Evolutionary conservation across 2,888 invertebrate species (phyloP), one percentile per base, ranked within the genome.

Genomic region (Rhodophaea formosa): DNA sequence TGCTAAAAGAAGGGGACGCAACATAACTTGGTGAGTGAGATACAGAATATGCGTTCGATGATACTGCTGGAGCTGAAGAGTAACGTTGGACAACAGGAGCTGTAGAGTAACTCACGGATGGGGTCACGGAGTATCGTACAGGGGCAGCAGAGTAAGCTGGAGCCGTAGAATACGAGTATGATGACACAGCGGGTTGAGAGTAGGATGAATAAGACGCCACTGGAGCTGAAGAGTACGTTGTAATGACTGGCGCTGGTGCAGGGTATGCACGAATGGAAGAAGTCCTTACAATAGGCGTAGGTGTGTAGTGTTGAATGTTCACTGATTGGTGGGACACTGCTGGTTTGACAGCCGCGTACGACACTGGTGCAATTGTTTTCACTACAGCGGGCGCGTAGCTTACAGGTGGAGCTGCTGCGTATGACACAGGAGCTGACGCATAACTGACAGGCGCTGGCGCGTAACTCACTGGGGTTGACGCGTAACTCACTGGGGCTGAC

Each of bases 311-410:
- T 15, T 53, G 35, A 3, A 55, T 32, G 45, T 55, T 55, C 30
- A 55, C 30, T 16, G 54, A 45, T 44, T 55, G 54, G 30, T 44
- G 10, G 2, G 54, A 55, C 12, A 45, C 32, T 16, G 54, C 54
- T 35, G 42, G 42, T 53, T 45, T 55, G n/a, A 12, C 16, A 7
- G 45, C 17, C 32, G 54, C 32, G 14, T 45, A 91, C 67, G 61
- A 79, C 82, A 51, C 51, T 51, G 51, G 51, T 15, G 35, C 32
- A 1, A 49, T 16, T 15, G 51, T 3, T 54, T 45, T 30, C 29
- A 54, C 32, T 45, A 45, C n/a, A 0, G 54, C 45, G 12, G 45
- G 32, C 0, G 45, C 54, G 44, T 54, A 54, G 14, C 23, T 23
- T 23, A 44, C 10, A 16, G 45, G 17, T 10, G 39, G 39, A 6